These are phyloP conservation scores for Cylindroiulus punctatus DNA, from an alignment of 2,888 invertebrate species.

Conservation along the genomic window DNA sequence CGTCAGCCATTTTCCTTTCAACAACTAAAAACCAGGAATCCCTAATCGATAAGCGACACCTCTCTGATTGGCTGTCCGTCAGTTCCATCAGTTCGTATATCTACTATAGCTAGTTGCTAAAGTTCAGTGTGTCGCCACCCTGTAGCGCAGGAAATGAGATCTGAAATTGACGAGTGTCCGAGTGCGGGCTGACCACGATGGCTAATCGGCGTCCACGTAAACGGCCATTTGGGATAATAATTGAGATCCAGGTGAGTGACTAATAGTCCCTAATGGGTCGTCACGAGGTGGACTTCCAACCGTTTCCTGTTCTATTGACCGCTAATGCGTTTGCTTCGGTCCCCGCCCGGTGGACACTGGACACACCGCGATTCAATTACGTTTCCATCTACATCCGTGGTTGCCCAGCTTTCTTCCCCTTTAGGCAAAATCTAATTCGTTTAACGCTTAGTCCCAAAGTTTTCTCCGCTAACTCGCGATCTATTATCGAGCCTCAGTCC, in stretches of 20 bases:
- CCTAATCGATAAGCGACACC: no score
- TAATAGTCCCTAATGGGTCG: slow-evolving; percentile 45
- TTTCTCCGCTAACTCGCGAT: not conserved
- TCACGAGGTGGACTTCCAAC: not conserved
- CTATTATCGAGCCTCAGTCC: not conserved
- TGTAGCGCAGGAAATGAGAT: slow-evolving; percentile 15
- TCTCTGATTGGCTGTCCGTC: no score
- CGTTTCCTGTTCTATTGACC: slow-evolving; percentile 40
- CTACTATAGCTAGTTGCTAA: no score
- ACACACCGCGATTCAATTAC: slow-evolving; percentile 13
- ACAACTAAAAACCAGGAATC: no score
- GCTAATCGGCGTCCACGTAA: slow-evolving; percentile 19
- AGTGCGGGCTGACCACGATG: slow-evolving; percentile 20
- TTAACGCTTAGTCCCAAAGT: not conserved
- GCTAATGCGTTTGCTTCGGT: slow-evolving; percentile 36
- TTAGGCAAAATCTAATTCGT: not conserved
- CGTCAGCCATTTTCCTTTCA: no score
- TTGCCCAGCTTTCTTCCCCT: slow-evolving; percentile 17
- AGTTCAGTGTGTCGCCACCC: not conserved
- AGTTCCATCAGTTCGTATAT: no score
- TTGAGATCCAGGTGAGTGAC: slow-evolving; percentile 34
- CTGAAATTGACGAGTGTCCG: not conserved
- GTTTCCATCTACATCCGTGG: slow-evolving; percentile 12
- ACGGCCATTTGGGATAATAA: slow-evolving; percentile 38
- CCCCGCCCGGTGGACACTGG: not conserved